Percentiles rank a stretch among this genome's conserved stretches.
Evolutionary conservation across 1,140 invertebrate genomes (phyloP).

Genomic region (Hylaeus anthracinus): DNA sequence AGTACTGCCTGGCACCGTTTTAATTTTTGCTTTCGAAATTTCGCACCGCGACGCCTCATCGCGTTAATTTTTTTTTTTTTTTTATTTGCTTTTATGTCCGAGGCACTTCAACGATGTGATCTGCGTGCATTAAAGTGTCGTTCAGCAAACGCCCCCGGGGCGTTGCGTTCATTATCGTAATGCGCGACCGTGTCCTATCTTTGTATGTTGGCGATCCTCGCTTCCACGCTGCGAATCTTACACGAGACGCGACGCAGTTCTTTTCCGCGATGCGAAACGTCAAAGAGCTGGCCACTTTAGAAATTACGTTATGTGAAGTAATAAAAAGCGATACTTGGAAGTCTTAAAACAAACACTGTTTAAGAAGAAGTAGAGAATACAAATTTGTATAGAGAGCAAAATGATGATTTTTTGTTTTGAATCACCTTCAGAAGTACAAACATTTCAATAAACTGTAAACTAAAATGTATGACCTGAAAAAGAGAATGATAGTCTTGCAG

Average conservation of each 20-base stretch:
- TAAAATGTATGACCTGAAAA: too few species aligned
- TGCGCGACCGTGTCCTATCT: not conserved
- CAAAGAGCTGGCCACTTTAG: not conserved
- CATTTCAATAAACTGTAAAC: too few species aligned
- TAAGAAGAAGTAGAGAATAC: too few species aligned
- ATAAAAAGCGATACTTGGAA: too few species aligned
- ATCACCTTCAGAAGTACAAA: too few species aligned
- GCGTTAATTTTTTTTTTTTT: not conserved
- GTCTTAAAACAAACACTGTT: too few species aligned
- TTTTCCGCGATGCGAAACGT: constrained; percentile 4
- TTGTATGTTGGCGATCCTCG: not conserved
- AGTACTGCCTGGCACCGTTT: too few species aligned
- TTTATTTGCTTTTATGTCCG: not conserved
- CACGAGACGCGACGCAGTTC: not conserved
- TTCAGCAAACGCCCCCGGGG: constrained; percentile 11
- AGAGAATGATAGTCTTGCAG: too few species aligned
- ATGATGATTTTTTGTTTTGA: too few species aligned
- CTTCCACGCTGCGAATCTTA: not conserved
- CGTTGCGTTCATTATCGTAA: constrained; percentile 28
- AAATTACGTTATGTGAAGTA: too few species aligned
- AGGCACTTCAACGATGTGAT: not conserved
- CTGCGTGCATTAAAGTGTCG: constrained; percentile 18
- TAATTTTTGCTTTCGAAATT: not conserved
- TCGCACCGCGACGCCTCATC: too few species aligned
- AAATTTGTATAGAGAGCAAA: too few species aligned